These are phyloP conservation scores for Globodera ellingtonae DNA, from an alignment of 1,140 invertebrate species.

Conservation along the genomic window DNA sequence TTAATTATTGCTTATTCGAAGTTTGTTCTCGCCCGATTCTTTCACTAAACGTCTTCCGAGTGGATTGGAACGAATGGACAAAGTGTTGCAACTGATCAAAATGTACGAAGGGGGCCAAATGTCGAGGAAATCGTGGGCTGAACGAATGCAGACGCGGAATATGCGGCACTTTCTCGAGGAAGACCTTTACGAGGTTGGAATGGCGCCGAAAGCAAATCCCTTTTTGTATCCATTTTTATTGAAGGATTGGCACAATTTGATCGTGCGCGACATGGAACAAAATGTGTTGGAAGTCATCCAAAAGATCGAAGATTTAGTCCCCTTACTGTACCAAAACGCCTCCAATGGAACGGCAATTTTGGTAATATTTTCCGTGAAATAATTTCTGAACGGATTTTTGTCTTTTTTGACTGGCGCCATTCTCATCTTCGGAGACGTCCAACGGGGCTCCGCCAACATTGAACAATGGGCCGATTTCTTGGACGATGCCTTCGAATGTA, in stretches of 20 bases:
- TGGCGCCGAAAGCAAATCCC: neutral
- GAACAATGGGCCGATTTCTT: slow-evolving; percentile 51
- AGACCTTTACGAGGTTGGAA: slow-evolving; percentile 59
- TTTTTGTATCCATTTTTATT: slow-evolving; percentile 15
- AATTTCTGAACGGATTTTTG: slow-evolving; percentile 7
- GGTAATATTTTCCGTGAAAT: neutral
- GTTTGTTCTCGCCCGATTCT: slow-evolving; percentile 49
- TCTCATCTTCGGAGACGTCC: slow-evolving; percentile 54
- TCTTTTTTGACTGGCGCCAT: slow-evolving; percentile 55
- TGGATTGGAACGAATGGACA: slow-evolving; percentile 54
- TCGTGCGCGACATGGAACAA: slow-evolving; percentile 59
- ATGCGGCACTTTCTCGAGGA: slow-evolving; percentile 63
- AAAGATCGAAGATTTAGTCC: slow-evolving; percentile 53
- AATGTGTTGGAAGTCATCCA: slow-evolving; percentile 54
- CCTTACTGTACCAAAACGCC: slow-evolving; percentile 30
- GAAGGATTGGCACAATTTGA: slow-evolving; percentile 56
- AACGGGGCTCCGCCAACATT: slow-evolving; percentile 25
- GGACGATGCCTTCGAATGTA: slow-evolving; percentile 57
- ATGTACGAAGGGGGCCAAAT: slow-evolving; percentile 58
- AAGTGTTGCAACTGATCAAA: slow-evolving; percentile 53
- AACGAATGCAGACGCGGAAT: slow-evolving; percentile 62
- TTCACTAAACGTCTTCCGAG: slow-evolving; percentile 44
- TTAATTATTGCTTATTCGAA: neutral
- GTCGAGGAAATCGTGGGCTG: slow-evolving; percentile 58
- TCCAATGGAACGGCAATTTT: slow-evolving; percentile 38